phyloP scores from a whole-genome alignment of 2,888 invertebrate genomes.

The Itoplectis maculator region DNA sequence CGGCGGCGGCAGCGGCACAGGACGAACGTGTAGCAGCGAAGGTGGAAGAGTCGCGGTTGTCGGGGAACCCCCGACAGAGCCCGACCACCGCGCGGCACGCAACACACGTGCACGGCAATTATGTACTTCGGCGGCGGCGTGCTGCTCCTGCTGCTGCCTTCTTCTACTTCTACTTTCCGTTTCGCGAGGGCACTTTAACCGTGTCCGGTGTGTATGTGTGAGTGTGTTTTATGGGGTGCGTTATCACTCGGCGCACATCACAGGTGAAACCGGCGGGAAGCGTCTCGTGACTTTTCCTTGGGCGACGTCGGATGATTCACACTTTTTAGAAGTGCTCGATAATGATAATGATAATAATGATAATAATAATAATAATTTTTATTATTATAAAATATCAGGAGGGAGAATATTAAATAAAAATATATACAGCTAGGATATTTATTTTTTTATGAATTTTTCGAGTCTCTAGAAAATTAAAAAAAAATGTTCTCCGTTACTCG shows the following conservation, averaged over 20 bases:
- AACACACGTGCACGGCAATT: slow-evolving; percentile 41
- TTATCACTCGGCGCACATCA: slow-evolving; percentile 46
- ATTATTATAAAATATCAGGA: too few species aligned
- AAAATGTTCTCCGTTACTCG: too few species aligned
- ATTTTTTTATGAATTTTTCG: too few species aligned
- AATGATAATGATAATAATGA: too few species aligned
- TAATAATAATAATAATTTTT: too few species aligned
- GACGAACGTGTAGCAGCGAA: not conserved
- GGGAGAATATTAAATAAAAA: too few species aligned
- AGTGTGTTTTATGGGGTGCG: slow-evolving; percentile 18
- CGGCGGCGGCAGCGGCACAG: too few species aligned
- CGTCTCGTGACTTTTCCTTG: not conserved
- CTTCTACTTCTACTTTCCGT: slow-evolving; percentile 42
- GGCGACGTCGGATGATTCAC: not conserved
- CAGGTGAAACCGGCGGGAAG: slow-evolving; percentile 20
- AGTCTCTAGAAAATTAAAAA: too few species aligned
- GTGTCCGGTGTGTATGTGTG: not conserved
- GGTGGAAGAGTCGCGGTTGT: not conserved
- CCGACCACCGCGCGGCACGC: not conserved
- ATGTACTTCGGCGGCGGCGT: not conserved
- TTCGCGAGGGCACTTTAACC: not conserved
- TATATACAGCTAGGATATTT: too few species aligned
- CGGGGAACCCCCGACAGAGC: not conserved
- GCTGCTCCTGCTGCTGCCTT: too few species aligned
- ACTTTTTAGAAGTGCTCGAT: not conserved